phyloP scores from a whole-genome alignment of 2,888 invertebrate genomes.

The Anoncus sp. region DNA sequence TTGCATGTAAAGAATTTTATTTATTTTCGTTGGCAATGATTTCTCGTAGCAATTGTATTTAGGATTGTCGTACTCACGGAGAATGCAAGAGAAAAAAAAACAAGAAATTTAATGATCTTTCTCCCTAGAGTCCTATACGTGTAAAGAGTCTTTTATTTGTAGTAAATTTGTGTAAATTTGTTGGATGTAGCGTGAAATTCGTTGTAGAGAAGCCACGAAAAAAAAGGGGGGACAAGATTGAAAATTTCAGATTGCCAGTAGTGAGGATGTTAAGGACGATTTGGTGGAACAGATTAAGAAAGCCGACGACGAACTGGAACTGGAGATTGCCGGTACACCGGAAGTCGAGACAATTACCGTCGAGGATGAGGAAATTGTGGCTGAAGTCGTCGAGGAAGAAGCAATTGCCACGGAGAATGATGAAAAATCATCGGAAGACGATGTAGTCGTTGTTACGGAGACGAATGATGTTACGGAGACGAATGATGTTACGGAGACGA shows the following conservation, averaged over 20 bases:
- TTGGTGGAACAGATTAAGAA: constrained; percentile 75
- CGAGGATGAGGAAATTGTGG: constrained; percentile 50
- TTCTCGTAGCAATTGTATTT: background rate
- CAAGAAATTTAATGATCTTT: background rate
- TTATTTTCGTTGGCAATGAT: no score
- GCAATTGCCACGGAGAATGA: constrained; percentile 58
- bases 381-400: constrained; percentile 50
- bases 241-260: constrained; percentile 66
- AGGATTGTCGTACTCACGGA: background rate
- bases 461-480: constrained; percentile 54
- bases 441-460: constrained; percentile 56
- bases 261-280: constrained; percentile 68
- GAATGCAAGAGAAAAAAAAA: background rate
- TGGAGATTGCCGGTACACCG: constrained; percentile 43
- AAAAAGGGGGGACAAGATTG: constrained; percentile 56
- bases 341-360: constrained; percentile 49
- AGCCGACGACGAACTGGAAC: constrained; percentile 71
- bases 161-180: background rate
- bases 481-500: constrained; percentile 56
- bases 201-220: constrained; percentile 54
- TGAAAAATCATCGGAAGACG: constrained; percentile 56
- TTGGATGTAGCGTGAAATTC: constrained; percentile 11
- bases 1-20: constrained; percentile 31
- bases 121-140: background rate
- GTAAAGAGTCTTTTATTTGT: background rate